Conservation (phyloP, 2,797 vertebrate genomes). For the Agapornis canus region DNA sequence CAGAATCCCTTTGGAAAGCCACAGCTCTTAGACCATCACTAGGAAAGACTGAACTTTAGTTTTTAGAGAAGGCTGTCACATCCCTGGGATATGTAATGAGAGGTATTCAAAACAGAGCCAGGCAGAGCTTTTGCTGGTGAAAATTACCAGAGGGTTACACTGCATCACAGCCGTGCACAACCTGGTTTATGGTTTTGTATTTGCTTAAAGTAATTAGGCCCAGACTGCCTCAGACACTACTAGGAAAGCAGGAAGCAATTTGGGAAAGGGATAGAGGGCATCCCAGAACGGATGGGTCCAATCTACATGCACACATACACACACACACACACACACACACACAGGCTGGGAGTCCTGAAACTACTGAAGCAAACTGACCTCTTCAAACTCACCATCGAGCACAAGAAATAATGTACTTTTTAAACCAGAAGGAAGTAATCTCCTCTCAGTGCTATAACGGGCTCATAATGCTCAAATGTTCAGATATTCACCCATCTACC, state of each 20-base stretch:
- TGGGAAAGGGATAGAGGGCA: not conserved
- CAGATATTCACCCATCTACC: not conserved
- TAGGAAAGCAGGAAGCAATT: not conserved
- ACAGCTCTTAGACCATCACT: conserved; percentile 14
- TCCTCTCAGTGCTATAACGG: not conserved
- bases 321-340: too few species aligned
- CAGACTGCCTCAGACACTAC: not conserved
- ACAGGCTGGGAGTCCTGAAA: not conserved
- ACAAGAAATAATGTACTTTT: not conserved
- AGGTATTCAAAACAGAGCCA: not conserved
- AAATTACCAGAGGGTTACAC: not conserved
- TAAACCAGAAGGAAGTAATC: not conserved
- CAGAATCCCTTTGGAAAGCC: conserved; percentile 51
- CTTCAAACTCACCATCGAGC: not conserved
- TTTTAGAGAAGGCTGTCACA: not conserved
- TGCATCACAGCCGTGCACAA: not conserved
- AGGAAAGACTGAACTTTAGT: not conserved
- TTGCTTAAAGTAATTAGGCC: not conserved
- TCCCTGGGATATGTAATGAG: not conserved
- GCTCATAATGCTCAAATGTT: not conserved
- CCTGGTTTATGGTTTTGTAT: not conserved
- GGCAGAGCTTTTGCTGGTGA: not conserved
- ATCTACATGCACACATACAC: not conserved
- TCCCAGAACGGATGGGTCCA: not conserved
- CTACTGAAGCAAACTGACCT: not conserved